Base-by-base conservation (phyloP, 2,888 invertebrate genomes). In the Agriopis marginaria region DNA sequence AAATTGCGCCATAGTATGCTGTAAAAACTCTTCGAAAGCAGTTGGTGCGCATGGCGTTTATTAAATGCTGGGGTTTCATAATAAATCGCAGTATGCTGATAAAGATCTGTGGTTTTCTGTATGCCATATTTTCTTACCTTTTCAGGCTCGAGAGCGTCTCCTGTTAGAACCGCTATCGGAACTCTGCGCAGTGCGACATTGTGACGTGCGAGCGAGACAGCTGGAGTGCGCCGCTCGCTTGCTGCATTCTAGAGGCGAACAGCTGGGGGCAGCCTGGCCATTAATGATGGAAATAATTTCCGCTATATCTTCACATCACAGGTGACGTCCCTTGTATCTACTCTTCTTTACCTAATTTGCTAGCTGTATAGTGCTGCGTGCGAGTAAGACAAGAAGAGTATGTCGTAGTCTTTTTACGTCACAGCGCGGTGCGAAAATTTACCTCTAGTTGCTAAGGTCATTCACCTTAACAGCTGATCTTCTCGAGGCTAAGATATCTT, bases 181-280 rank as follows among this genome's bases (percentile, higher is more conserved):
- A 86, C 94, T 99, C 71, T 98, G 98, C 9, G 96, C 96, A 0
- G 98, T 98, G 61, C 96, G 97, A 7, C 98, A 99, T 88, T 97
- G 97, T 42, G 99, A 99, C 94, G 99, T 99, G 47, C 95, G 99
- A 63, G 98, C 98, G 86, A 95, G 98, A 49, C 99, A 99, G 93
- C 93, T 99, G 74, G 99, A 99, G 88, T 99, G 99, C 86, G 97
- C 99, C 7, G 95, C 99, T 64, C 97, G 98, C 83, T 96, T 99
- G 76, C 95, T 99, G 65, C 99, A 99, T 91, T 97, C 97, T 49
- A 97, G 92, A 73, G 99, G 99, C 0, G 99, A 99, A 86, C 97
- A 97, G 72, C 95, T 99, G 51, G 97, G 97, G 5, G 97, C 98
- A 83, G 99, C 99, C 61, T 99, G 99, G 99, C 99, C 99, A 32